Evolutionary conservation across 2,113 vertebrate genomes (phyloP), one percentile per base, ranked within the genome.

Genomic region (Tenebrosternarchus preto): DNA sequence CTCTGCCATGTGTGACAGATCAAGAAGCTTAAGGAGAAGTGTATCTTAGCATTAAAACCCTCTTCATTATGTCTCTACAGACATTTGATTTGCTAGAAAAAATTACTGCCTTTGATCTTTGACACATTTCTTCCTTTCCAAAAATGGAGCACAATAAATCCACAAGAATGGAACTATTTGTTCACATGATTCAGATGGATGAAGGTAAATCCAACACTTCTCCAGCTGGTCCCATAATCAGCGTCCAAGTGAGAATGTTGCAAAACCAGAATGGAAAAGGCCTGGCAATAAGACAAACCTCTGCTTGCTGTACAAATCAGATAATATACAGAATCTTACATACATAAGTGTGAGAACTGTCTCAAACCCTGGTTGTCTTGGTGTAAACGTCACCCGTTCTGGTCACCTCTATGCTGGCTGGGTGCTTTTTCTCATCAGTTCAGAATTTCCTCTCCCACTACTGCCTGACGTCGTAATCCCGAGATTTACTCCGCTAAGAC

Each of bases 401-500:
- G 36, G 46, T 83, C 77, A 85, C 84, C 73, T 81, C 80, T 79
- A 85, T 68, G 33, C 64, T 80, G 77, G 82, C 85, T 78, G 63
- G 56, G 17, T 57, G 20, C 84, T 88, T 70, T n/a, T 80, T 82
- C 72, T 50, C 82, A 82, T 81, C 91, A 91, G 90, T 92, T 92
- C 84, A n/a, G n/a, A 89, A 90, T 91, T 92, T 92, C 89, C 86
- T 89, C 86, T 78, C 72, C 82, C 72, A 80, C 56, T 43, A 55
- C 82, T 86, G 80, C 88, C 87, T 91, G 89, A 93, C 90, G 91
- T 93, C 91, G 91, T 93, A 94, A 94, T 93, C 92, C 92, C 85
- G 83, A 91, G 92, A 94, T 93, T 93, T 91, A 91, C 88, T 89
- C 86, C 73, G 87, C 87, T 90, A 85, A 91, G 90, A 85, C 78